These are phyloP conservation scores for human (Homo sapiens) DNA, from an alignment of 2,113 vertebrate genomes.

Conservation along the genomic window GRCh38 chr2:165762501-165763000, in stretches of 20 bases:
- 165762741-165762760: neutral
- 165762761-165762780: neutral
- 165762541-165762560: neutral
- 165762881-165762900: no score
- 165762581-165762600: neutral
- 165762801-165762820: no score
- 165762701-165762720: neutral
- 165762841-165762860: no score
- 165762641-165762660: slow-evolving; percentile 31
- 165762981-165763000: no score
- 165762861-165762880: no score
- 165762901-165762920: no score
- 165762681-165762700: neutral
- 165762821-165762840: no score
- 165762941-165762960: no score
- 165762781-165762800: neutral
- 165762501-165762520: slow-evolving; percentile 18
- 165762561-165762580: neutral
- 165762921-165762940: no score
- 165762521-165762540: slow-evolving; percentile 25
- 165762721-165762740: slow-evolving; percentile 11
- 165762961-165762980: no score
- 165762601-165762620: slow-evolving; percentile 16
- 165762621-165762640: neutral
- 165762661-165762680: neutral